Base-by-base conservation (phyloP, 2,113 vertebrate genomes). In the Thamnaconus septentrionalis region DNA sequence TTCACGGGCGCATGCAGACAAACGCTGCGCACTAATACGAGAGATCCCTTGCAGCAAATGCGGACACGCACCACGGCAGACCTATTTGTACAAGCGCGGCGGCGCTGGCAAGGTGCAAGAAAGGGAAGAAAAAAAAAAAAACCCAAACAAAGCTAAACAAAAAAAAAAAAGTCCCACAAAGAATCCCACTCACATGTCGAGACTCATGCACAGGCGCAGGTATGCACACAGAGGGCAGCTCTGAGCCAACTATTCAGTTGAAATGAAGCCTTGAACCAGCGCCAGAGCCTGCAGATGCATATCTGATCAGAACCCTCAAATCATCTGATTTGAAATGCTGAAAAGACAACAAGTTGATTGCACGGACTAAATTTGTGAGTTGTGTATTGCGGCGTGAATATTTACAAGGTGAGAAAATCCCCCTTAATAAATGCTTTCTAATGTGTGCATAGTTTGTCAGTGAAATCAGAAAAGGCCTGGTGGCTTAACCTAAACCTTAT, bases 141-240 rank as follows among this genome's bases (percentile, higher is more conserved):
- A 66, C 46, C 60, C 18, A 31, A 31, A 31, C 18, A 31, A 31
- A 31, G 18, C 18, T 31, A 31, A 31, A 31, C 18, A 31, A 31
- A 31, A 31, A 31, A 31, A 31, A 31, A 31, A 31, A 31, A 31
- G 44, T 69, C 39, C 49, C 63, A 46, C 69, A 72, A 56, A 61
- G 51, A 62, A 5, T n/a, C 54, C 43, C 57, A 39, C 31, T 48
- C 12, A 59, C 76, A 67, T 56, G 48, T 68, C 54, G 65, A 71
- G 52, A 71, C 59, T 67, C 77, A 70, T 85, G 83, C 76, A 84
- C 68, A 82, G 75, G 53, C 79, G 59, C 75, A 77, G 73, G 74
- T 83, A 75, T 76, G 73, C 86, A 85, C 81, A 88, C 81, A 83
- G 80, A 82, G 86, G 66, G 79, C 78, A 80, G 75, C 79, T 80